Conservation (phyloP, 2,797 vertebrate species). For the Anguilla obscura region DNA sequence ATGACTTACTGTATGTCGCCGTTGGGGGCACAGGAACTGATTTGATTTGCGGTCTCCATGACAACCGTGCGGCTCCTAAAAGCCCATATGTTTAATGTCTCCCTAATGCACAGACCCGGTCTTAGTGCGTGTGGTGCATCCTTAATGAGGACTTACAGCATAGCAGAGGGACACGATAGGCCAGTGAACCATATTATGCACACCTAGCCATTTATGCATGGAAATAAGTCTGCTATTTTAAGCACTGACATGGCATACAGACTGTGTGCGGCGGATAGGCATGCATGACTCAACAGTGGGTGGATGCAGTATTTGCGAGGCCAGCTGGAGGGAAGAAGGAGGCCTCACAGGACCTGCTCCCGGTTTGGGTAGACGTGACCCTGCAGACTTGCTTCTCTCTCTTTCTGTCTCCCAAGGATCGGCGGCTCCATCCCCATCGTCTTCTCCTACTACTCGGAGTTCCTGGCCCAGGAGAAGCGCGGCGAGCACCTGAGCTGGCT, state of each 20-base stretch:
- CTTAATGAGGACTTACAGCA: not conserved
- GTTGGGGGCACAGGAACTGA: not conserved
- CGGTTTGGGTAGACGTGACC: not conserved
- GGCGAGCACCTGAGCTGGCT: conserved; percentile 98
- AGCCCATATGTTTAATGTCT: not conserved
- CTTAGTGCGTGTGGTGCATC: not conserved
- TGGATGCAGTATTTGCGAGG: not conserved
- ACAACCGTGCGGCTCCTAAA: not conserved
- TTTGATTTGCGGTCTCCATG: not conserved
- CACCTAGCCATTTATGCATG: not conserved
- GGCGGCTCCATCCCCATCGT: conserved; percentile 96
- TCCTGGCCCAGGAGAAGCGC: conserved; percentile 95
- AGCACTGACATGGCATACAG: not conserved
- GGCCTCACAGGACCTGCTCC: not conserved
- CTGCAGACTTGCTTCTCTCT: conserved; percentile 25
- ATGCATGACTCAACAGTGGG: conserved; percentile 1
- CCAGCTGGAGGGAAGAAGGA: conserved; percentile 1
- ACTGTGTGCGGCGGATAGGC: not conserved
- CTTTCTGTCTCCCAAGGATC: conserved; percentile 72
- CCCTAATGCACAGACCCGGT: not conserved
- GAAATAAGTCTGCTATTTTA: not conserved
- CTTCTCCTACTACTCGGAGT: conserved; percentile 97
- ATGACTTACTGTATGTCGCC: not conserved
- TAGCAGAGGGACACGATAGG: not conserved
- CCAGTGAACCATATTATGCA: not conserved